Percentiles rank a stretch among this genome's conserved stretches.
Conservation (phyloP, 1,140 invertebrate genomes). For the Monochamus saltuarius region DNA sequence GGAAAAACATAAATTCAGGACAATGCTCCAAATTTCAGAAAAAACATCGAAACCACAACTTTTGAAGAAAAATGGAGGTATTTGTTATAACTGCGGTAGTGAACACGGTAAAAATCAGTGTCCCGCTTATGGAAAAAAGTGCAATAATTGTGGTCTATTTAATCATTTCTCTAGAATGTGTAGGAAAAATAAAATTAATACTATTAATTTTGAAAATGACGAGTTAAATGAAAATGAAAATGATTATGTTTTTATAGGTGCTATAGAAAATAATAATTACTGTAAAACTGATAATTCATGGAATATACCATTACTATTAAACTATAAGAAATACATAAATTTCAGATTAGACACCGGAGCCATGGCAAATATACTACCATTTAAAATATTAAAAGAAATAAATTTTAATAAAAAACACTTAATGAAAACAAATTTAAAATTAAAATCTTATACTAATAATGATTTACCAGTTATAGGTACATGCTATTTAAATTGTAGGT, state of each 20-base stretch:
- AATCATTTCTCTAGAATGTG: constrained; percentile 12
- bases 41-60: too few species aligned
- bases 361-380: constrained; percentile 9
- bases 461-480: constrained; percentile 5
- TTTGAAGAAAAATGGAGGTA: not conserved
- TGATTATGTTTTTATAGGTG: not conserved
- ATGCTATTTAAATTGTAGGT: constrained; percentile 1
- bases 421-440: constrained; percentile 6
- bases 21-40: too few species aligned
- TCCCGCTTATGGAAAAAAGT: constrained; percentile 8
- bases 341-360: constrained; percentile 17
- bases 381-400: constrained; percentile 14
- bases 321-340: not conserved
- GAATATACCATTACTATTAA: not conserved
- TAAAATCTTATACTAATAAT: constrained; percentile 23
- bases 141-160: constrained; percentile 1
- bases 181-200: constrained; percentile 10
- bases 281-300: not conserved
- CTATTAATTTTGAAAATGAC: not conserved
- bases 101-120: constrained; percentile 7
- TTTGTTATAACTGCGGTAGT: constrained; percentile 8
- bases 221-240: not conserved
- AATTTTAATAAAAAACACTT: not conserved
- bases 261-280: not conserved
- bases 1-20: too few species aligned